These are phyloP conservation scores for Melangyna quadrimaculata DNA, from an alignment of 2,888 invertebrate genomes.

Conservation along the genomic window DNA sequence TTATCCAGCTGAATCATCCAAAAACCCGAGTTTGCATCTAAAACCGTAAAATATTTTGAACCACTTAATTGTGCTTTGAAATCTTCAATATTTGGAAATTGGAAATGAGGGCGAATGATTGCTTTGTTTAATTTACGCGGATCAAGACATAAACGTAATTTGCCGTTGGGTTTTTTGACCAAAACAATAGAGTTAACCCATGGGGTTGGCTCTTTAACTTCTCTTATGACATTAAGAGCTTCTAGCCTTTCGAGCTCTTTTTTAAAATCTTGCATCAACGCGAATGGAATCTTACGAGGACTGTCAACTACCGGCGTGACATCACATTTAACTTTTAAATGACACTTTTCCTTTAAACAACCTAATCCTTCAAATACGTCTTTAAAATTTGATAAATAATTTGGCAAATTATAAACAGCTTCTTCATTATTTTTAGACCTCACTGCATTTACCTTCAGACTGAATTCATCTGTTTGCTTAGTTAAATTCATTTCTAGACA, in stretches of 20 bases:
- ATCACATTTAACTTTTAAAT: constrained; percentile 26
- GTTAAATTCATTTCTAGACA: constrained; percentile 30
- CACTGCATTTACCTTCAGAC: not conserved
- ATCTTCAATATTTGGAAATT: constrained; percentile 45
- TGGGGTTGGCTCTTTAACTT: constrained; percentile 59
- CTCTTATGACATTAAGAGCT: constrained; percentile 13
- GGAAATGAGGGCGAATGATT: constrained; percentile 10
- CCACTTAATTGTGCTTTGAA: constrained; percentile 43
- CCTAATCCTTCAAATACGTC: constrained; percentile 30
- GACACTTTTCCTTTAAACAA: constrained; percentile 22
- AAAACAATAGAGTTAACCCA: constrained; percentile 70
- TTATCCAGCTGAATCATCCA: constrained; percentile 41
- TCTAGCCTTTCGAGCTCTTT: constrained; percentile 20
- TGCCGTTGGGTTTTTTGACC: constrained; percentile 1
- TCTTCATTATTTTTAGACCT: not conserved
- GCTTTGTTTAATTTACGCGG: constrained; percentile 18
- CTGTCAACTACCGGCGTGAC: constrained; percentile 13
- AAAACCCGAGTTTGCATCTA: constrained; percentile 50
- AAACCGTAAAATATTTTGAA: constrained; percentile 38
- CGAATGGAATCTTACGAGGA: constrained; percentile 5
- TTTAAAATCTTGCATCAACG: not conserved
- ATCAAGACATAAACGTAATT: constrained; percentile 23
- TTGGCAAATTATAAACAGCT: not conserved
- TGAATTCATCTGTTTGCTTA: constrained; percentile 5
- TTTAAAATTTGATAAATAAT: constrained; percentile 1